A percentile compares a stretch with the other conserved stretches of the same genome.
Evolutionary conservation across 2,888 invertebrate genomes (phyloP).

Genomic region (Rutpela maculata): DNA sequence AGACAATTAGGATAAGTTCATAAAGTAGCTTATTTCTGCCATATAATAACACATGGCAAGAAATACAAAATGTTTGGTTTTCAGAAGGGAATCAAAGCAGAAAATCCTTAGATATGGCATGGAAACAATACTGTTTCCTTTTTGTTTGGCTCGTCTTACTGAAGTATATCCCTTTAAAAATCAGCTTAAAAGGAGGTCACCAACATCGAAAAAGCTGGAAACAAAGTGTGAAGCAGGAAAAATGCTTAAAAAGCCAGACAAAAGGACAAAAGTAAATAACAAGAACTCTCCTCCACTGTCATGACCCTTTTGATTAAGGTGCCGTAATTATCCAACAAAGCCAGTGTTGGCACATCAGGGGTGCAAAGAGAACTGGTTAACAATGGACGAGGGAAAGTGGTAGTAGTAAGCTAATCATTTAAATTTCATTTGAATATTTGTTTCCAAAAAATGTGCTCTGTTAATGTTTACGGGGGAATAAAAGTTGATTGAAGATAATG

Average conservation of each 20-base stretch:
- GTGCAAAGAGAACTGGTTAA: background rate
- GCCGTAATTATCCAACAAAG: conserved; percentile 36
- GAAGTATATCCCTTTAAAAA: conserved; percentile 4
- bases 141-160: conserved; percentile 1
- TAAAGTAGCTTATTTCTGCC: background rate
- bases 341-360: conserved; percentile 15
- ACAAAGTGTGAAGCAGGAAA: conserved; percentile 40
- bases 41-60: background rate
- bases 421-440: too few species aligned
- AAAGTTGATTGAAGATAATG: too few species aligned
- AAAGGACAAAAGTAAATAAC: conserved; percentile 44
- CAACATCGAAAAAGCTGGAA: conserved; percentile 30
- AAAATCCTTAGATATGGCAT: background rate
- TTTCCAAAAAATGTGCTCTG: too few species aligned
- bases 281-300: conserved; percentile 32
- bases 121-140: background rate
- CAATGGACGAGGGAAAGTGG: too few species aligned
- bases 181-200: conserved; percentile 11
- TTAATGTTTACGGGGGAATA: too few species aligned
- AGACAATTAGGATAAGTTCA: background rate
- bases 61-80: conserved; percentile 17
- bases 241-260: conserved; percentile 38
- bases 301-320: conserved; percentile 35
- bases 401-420: too few species aligned
- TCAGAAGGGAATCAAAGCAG: background rate